Conservation (phyloP, 2,888 invertebrate genomes). For the Aproaerema taeniolella region DNA sequence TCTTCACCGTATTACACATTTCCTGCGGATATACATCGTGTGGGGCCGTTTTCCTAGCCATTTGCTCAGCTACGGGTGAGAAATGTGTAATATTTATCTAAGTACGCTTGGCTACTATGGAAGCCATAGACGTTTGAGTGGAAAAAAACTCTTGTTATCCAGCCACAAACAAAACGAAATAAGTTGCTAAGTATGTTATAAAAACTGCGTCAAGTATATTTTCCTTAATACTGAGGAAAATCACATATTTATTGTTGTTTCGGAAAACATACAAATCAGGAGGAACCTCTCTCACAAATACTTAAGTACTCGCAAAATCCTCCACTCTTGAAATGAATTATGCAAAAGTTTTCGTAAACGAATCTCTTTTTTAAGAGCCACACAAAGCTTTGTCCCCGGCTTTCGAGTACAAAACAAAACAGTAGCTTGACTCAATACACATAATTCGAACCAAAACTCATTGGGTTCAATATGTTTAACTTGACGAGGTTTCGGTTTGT, state of each 20-base stretch:
- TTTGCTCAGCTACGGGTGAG: conserved; percentile 46
- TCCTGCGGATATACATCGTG: conserved; percentile 53
- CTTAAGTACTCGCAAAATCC: conserved; percentile 5
- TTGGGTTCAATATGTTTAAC: conserved; percentile 10
- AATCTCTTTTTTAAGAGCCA: conserved; percentile 5
- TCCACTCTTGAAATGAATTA: conserved; percentile 13
- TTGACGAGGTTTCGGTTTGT: background rate
- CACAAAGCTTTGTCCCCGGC: conserved; percentile 2
- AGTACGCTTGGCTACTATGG: too few relatives aligned
- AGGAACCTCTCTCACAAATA: too few relatives aligned
- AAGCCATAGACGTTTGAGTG: too few relatives aligned
- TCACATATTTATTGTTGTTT: too few relatives aligned
- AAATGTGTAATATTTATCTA: conserved; percentile 41
- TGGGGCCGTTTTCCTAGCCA: conserved; percentile 46
- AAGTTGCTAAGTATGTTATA: too few relatives aligned
- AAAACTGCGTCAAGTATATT: too few relatives aligned
- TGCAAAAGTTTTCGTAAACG: conserved; percentile 12
- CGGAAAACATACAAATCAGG: too few relatives aligned
- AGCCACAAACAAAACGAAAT: too few relatives aligned
- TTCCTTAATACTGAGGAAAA: too few relatives aligned
- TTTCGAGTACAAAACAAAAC: conserved; percentile 5
- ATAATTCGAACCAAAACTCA: conserved; percentile 12
- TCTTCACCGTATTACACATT: conserved; percentile 49
- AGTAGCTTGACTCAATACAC: conserved; percentile 7
- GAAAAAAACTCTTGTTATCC: too few relatives aligned